These are phyloP conservation scores for Xylocampa areola DNA, from an alignment of 2,888 invertebrate species.

Conservation along the genomic window DNA sequence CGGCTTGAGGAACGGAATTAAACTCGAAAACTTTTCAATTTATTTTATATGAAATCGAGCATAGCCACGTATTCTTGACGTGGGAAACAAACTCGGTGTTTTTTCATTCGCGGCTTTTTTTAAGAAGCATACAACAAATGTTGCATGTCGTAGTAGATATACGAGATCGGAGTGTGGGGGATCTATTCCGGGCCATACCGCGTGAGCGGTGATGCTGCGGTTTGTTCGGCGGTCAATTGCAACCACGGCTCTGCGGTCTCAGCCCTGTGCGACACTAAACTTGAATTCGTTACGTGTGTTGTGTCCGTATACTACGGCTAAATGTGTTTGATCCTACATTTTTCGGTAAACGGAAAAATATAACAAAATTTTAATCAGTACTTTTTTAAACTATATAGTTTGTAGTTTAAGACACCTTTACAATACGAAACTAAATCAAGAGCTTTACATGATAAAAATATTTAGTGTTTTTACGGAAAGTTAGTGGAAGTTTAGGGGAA, in stretches of 20 bases:
- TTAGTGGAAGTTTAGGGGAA: no score
- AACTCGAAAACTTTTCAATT: constrained; percentile 86
- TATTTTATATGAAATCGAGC: constrained; percentile 84
- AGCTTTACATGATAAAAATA: no score
- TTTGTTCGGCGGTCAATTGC: constrained; percentile 62
- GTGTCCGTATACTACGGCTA: constrained; percentile 67
- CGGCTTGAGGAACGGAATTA: constrained; percentile 83
- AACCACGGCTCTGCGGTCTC: constrained; percentile 68
- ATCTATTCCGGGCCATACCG: constrained; percentile 12
- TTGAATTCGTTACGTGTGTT: constrained; percentile 85
- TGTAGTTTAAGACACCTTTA: no score
- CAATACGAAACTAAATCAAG: no score
- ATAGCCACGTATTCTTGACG: constrained; percentile 71
- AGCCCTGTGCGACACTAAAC: constrained; percentile 80
- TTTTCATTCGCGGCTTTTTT: constrained; percentile 52
- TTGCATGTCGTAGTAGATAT: constrained; percentile 22
- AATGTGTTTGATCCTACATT: constrained; percentile 60
- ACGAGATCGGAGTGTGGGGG: constrained; percentile 12
- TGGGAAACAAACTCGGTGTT: constrained; percentile 64
- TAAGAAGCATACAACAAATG: constrained; percentile 37
- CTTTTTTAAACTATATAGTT: no score
- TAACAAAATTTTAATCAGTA: no score
- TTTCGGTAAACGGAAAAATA: background rate
- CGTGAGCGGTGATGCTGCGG: constrained; percentile 52
- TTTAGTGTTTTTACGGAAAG: no score